Evolutionary conservation across 2,888 invertebrate genomes (phyloP).

Genomic region (Cosmia pyralina): DNA sequence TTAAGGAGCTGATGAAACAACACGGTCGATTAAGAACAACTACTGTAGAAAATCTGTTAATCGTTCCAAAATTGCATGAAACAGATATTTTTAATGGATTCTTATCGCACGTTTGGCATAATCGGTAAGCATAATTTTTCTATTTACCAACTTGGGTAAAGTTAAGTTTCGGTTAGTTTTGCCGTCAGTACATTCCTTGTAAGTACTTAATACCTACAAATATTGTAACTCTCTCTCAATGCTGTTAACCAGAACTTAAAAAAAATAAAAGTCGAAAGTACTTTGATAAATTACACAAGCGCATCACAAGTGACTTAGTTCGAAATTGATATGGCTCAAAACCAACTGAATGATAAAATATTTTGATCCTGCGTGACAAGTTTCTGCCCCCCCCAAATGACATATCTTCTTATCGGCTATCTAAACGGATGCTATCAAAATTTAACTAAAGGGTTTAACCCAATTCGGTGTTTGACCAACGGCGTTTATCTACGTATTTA

Average conservation of each 20-base stretch:
- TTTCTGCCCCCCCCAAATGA: not conserved
- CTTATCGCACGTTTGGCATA: constrained; percentile 47
- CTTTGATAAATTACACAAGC: constrained; percentile 2
- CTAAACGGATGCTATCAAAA: constrained; percentile 70
- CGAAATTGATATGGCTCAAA: too few species aligned
- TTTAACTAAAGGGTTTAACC: constrained; percentile 79
- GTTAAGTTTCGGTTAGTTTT: constrained; percentile 10
- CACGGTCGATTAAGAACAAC: constrained; percentile 44
- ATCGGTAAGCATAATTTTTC: constrained; percentile 29
- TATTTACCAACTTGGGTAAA: constrained; percentile 9
- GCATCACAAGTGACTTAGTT: too few species aligned
- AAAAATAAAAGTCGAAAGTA: not conserved
- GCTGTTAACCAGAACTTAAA: too few species aligned
- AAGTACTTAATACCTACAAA: too few species aligned
- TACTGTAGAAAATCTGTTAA: constrained; percentile 47
- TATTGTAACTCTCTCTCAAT: too few species aligned
- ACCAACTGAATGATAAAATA: too few species aligned
- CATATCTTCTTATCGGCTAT: constrained; percentile 39
- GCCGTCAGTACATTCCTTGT: not conserved
- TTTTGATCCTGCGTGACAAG: not conserved
- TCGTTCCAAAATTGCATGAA: constrained; percentile 43
- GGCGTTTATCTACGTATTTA: constrained; percentile 71
- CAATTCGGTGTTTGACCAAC: constrained; percentile 78
- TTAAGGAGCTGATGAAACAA: constrained; percentile 44
- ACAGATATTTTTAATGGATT: constrained; percentile 56